Conservation (phyloP, 1,140 invertebrate genomes). For the Drosophila funebris region DNA sequence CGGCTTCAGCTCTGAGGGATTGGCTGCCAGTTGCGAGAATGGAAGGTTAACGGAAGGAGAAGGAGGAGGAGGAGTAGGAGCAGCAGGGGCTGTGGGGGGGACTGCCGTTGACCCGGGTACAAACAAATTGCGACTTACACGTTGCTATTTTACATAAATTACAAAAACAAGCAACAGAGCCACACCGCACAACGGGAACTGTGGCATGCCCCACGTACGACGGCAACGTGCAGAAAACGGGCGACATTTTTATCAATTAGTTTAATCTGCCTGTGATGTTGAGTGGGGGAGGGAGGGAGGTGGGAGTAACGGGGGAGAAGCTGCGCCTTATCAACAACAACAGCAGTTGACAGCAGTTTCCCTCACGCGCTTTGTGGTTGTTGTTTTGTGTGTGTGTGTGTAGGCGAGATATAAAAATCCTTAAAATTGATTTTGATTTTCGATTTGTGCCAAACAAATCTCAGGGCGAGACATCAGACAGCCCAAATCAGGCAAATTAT, state of each 20-base stretch:
- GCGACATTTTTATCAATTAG: slow-evolving; percentile 81
- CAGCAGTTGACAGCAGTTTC: slow-evolving; percentile 62
- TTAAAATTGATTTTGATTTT: slow-evolving; percentile 80
- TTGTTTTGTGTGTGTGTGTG: slow-evolving; percentile 1
- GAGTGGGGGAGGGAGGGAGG: background rate
- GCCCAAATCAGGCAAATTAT: slow-evolving; percentile 79
- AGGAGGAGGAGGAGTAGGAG: background rate
- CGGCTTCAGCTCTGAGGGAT: slow-evolving; percentile 2
- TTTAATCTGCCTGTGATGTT: slow-evolving; percentile 63
- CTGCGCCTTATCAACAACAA: slow-evolving; percentile 44
- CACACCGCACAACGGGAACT: slow-evolving; percentile 27
- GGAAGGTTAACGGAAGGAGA: background rate
- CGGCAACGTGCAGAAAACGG: slow-evolving; percentile 62
- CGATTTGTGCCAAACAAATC: slow-evolving; percentile 65
- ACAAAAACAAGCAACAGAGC: slow-evolving; percentile 62
- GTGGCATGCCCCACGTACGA: slow-evolving; percentile 56
- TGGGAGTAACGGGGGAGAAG: background rate
- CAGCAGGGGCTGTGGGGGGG: background rate
- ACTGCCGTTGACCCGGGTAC: slow-evolving; percentile 56
- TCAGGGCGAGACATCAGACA: slow-evolving; percentile 72
- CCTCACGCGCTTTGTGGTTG: slow-evolving; percentile 28
- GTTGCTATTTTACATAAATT: slow-evolving; percentile 80
- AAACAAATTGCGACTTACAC: slow-evolving; percentile 79
- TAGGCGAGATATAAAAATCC: slow-evolving; percentile 53
- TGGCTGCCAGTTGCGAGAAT: background rate